These are phyloP conservation scores for Galerucella nymphaeae DNA, from an alignment of 2,888 invertebrate genomes.

Conservation along the genomic window DNA sequence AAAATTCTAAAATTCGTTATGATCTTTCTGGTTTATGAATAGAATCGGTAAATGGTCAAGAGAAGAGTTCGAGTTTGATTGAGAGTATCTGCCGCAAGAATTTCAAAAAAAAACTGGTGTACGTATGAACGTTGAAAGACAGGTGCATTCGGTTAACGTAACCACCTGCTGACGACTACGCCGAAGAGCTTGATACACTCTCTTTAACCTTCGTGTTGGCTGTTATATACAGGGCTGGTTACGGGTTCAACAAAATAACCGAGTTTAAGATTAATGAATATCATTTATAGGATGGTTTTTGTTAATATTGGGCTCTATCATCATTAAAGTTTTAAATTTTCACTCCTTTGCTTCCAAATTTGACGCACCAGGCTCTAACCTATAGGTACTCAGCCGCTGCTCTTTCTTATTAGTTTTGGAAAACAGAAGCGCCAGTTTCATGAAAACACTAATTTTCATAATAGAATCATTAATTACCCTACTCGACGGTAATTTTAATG, in stretches of 20 bases:
- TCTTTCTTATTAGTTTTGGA: no score
- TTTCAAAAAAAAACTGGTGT: constrained; percentile 57
- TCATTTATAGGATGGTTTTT: not conserved
- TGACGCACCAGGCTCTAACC: no score
- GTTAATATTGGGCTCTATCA: no score
- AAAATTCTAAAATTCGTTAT: not conserved
- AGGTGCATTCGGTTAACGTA: constrained; percentile 53
- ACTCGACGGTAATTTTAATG: no score
- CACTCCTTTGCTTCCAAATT: no score
- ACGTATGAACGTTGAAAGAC: constrained; percentile 43
- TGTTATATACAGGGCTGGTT: constrained; percentile 12
- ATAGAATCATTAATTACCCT: no score
- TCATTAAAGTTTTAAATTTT: no score
- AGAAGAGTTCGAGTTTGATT: constrained; percentile 53
- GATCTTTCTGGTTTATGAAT: not conserved
- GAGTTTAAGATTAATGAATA: not conserved
- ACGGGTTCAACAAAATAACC: not conserved
- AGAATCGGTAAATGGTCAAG: not conserved
- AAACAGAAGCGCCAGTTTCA: no score
- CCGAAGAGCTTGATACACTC: constrained; percentile 29
- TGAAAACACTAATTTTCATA: no score
- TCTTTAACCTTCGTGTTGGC: constrained; percentile 27
- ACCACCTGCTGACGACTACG: constrained; percentile 46
- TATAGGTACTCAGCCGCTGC: no score
- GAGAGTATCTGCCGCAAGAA: constrained; percentile 45